These are phyloP conservation scores for Mythimna ferrago DNA, from an alignment of 2,888 invertebrate species.

Conservation along the genomic window DNA sequence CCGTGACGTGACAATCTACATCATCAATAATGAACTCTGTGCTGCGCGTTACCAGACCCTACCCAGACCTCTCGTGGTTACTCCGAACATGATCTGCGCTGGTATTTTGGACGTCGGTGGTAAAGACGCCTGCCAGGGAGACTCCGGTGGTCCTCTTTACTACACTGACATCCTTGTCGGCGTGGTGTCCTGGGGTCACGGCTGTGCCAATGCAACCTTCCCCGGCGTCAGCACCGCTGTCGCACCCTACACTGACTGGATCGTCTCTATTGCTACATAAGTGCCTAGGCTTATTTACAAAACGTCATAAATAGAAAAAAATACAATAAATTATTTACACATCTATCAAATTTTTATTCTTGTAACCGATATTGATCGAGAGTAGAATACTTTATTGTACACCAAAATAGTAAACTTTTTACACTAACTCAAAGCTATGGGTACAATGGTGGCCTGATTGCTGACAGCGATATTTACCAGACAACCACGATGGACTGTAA, in stretches of 20 bases:
- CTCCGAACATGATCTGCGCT: conserved; percentile 81
- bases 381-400: too few species aligned
- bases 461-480: too few species aligned
- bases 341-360: too few species aligned
- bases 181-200: conserved; percentile 86
- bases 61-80: conserved; percentile 53
- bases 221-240: conserved; percentile 87
- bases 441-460: too few species aligned
- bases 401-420: too few species aligned
- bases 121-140: conserved; percentile 81
- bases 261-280: conserved; percentile 58
- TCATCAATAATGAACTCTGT: conserved; percentile 39
- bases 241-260: conserved; percentile 75
- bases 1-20: conserved; percentile 43
- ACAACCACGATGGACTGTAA: too few species aligned
- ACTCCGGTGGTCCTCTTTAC: conserved; percentile 88
- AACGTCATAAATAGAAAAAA: too few species aligned
- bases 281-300: too few species aligned
- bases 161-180: conserved; percentile 79
- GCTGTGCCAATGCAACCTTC: conserved; percentile 82
- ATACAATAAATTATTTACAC: too few species aligned
- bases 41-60: conserved; percentile 29
- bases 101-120: conserved; percentile 75
- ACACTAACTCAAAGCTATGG: too few species aligned
- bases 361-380: too few species aligned